Base-by-base conservation (phyloP, 2,888 invertebrate genomes). In the Gibbula magus region DNA sequence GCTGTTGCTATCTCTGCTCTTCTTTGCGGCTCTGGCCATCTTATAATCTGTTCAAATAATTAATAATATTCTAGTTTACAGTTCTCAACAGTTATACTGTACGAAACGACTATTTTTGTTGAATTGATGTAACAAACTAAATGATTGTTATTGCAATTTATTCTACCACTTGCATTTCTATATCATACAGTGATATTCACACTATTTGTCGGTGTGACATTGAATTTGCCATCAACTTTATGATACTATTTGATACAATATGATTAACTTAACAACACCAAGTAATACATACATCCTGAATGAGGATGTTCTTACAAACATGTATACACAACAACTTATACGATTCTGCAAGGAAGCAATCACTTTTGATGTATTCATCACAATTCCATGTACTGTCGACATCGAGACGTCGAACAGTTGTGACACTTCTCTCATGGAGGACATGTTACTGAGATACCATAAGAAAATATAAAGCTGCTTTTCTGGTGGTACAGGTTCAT, bases 351-450 rank as follows among this genome's bases (percentile, higher is more conserved):
- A 29, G 67, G 18, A 22, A n/a, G 22, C 20, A 20, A 45, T 74
- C 13, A 73, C 73, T n/a, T 35, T 45, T 18, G 8, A 45, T 3
- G 51, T 29, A 22, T 45, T 74, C 18, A 13, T 22, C n/a, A 45
- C 45, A 20, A 74, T 39, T 29, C n/a, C 45, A 74, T 74, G 74
- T 32, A 74, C 45, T 20, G 74, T 74, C 4, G 74, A 74, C 74
- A 45, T 74, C n/a, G 74, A 35, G 32, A 74, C 51, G 45, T 32
- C 45, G 51, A 13, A 74, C 39, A 74, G 45, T 45, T 45, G 39
- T 20, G 45, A 35, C 45, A 74, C 74, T 32, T 74, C 18, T 32
- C 74, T 35, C 74, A 74, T 74, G 74, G 45, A 74, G n/a, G 18
- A 22, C n/a, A 45, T 18, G 45, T 74, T 74, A 22, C 45, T n/a